phyloP scores from a whole-genome alignment of 2,797 vertebrate species.

The Onychomys torridus region DNA sequence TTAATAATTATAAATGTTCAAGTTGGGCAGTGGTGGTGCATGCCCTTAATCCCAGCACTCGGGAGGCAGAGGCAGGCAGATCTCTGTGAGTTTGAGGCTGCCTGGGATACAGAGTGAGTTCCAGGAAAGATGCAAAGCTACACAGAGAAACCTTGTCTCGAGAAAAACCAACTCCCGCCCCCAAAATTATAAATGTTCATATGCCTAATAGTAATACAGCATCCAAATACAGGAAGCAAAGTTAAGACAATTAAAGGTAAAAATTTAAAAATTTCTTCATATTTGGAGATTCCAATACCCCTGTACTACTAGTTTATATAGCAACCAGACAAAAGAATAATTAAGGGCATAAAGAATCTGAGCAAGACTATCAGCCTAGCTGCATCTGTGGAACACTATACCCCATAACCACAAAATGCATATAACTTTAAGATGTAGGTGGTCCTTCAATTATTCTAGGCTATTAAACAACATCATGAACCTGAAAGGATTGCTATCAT shows the following conservation, averaged over 20 bases:
- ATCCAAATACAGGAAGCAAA: neutral
- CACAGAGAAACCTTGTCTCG: too few species aligned
- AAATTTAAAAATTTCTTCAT: neutral
- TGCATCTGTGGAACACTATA: neutral
- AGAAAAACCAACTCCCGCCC: too few species aligned
- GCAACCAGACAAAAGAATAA: constrained; percentile 13
- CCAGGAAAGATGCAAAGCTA: too few species aligned
- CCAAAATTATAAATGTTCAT: neutral
- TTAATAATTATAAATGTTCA: constrained; percentile 28
- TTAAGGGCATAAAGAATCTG: neutral
- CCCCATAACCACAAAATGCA: neutral
- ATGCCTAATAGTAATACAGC: neutral
- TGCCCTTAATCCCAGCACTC: too few species aligned
- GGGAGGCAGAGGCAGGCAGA: too few species aligned
- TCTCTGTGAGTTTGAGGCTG: too few species aligned
- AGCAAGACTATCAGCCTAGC: neutral
- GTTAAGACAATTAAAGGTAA: constrained; percentile 17
- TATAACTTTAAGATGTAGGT: neutral
- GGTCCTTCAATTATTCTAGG: neutral
- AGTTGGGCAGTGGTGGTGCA: too few species aligned
- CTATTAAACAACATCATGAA: constrained; percentile 24
- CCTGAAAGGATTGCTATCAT: constrained; percentile 4
- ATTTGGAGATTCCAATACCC: constrained; percentile 16
- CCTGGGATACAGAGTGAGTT: too few species aligned
- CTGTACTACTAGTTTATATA: neutral